phyloP scores from a whole-genome alignment of 2,113 vertebrate species.

The Gymnocephalus cernua region DNA sequence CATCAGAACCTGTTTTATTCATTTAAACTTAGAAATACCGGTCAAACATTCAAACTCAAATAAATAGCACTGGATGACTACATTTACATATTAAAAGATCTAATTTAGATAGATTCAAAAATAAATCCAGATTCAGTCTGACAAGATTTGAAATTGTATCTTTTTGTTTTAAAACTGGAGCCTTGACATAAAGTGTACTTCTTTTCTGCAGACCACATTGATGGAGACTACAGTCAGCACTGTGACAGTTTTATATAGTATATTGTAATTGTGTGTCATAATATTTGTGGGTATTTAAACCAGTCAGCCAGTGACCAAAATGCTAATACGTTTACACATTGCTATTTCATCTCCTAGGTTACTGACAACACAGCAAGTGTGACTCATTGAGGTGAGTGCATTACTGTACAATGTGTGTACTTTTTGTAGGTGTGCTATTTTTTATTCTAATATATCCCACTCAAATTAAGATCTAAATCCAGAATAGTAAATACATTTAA shows the following conservation, averaged over 20 bases:
- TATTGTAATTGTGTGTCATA: background rate
- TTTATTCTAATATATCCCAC: no score
- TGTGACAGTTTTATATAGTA: background rate
- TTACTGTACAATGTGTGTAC: background rate
- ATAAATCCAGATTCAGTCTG: background rate
- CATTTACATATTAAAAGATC: background rate
- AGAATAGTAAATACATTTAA: background rate
- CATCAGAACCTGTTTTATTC: background rate
- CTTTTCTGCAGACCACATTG: background rate
- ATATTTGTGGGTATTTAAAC: background rate
- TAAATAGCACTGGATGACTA: background rate
- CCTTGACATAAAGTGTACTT: background rate
- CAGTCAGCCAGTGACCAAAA: background rate
- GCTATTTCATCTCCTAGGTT: slow-evolving; percentile 62
- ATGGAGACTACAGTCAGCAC: background rate
- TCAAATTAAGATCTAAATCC: background rate
- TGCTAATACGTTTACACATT: slow-evolving; percentile 6
- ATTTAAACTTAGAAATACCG: background rate
- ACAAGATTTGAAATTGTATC: background rate
- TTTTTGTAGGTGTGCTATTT: background rate
- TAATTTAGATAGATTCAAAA: background rate
- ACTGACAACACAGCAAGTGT: slow-evolving; percentile 62
- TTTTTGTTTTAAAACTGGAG: background rate
- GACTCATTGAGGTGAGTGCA: slow-evolving; percentile 40
- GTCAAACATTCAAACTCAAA: background rate